Base-by-base conservation (phyloP, 2,113 vertebrate species). In the Chaetorhynchus papuensis region DNA sequence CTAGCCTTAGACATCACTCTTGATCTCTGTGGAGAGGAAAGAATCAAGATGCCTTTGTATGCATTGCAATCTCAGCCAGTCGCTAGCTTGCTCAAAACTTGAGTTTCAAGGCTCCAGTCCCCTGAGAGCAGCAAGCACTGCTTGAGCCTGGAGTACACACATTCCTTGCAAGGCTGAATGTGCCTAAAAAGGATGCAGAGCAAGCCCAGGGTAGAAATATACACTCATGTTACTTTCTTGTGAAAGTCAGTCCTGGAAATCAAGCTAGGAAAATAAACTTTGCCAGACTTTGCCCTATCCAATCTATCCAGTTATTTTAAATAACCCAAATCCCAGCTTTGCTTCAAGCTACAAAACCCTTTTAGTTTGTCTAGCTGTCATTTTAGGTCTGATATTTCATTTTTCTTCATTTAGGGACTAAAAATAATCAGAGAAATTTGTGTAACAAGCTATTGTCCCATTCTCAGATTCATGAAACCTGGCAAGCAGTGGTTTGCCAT, bases 131-230 rank as follows among this genome's bases (percentile, higher is more conserved):
- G 72, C 4, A 1, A 88, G 65, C 19, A 6, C 47, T 59, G 44
- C 80, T 77, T 7, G 1, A 91, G 47, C 86, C 60, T 20, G 12
- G 83, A 95, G 72, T 92, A 93, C 80, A 56, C 65, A n/a, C 94
- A 97, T 97, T 96, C 95, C 80, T 92, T 5, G 3, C 72, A 28
- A 44, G 63, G 56, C 44, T 75, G 72, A 92, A 81, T 82, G 93
- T 49, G 86, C 95, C 95, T 97, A 97, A 97, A 97, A 97, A 96
- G 96, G 96, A 94, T 28, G 86, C 69, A 95, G 76, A 96, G 41
- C 83, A 89, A 95, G 69, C 12, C 22, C 22, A n/a, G 93, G 87
- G 86, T 87, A 94, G 93, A 92, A 93, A 75, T 87, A 81, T 3
- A 92, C 8, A 54, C 31, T 81, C 65, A 37, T 15, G 35, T 75